Evolutionary conservation across 2,888 invertebrate genomes (phyloP), one percentile per base, ranked within the genome.

Genomic region (Lepidocyrtoides sp.): DNA sequence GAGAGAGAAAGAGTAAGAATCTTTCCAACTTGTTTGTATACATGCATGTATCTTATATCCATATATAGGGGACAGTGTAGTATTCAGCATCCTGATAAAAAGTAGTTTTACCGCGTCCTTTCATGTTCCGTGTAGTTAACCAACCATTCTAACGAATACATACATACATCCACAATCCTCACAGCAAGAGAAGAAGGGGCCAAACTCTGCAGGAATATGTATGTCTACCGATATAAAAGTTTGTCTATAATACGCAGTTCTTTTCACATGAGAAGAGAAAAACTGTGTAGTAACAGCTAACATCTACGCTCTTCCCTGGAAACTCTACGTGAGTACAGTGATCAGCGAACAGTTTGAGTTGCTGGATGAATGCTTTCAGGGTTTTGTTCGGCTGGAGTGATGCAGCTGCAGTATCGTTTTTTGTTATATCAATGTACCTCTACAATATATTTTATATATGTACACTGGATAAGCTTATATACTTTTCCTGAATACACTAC

Each of bases 241-340:
- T n/a, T n/a, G 63, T 75, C 79, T 51, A 72, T 89, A 89, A 72
- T 89, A 89, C 89, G 89, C 83, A 89, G 89, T 83, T 82, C 75
- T 82, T 83, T 89, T 89, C 75, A 83, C 44, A 44, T 60, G 20
- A 54, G n/a, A 36, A 54, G 54, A 54, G 54, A 84, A 51, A 36
- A 12, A 36, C 36, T 36, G 7, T 26, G 36, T 7, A 51, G 79
- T 87, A 79, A 87, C 63, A 87, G 63, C 82, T 60, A 82, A 82
- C 57, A 60, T 44, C 63, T 17, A 60, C 44, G 66, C 63, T 66
- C 60, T 82, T 60, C 57, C 32, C 75, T 66, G 60, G 86, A 87
- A 87, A 87, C 32, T 87, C 66, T 41, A 66, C 41, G 44, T 75
- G 75, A 48, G 48, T 72, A 72, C 44, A 75, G 48, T 48, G 48